Conservation (phyloP, 2,113 vertebrate genomes). For the Murina feae region DNA sequence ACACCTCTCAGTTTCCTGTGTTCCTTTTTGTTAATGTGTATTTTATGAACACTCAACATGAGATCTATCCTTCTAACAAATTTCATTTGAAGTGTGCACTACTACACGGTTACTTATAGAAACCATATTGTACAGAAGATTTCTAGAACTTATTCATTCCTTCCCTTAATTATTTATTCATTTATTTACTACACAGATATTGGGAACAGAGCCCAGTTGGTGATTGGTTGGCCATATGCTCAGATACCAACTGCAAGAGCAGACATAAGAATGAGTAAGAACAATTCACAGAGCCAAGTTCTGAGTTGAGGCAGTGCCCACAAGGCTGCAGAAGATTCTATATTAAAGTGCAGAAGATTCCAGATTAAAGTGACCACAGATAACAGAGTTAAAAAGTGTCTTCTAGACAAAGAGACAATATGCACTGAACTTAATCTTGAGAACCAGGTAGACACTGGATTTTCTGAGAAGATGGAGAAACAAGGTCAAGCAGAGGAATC, state of each 20-base stretch:
- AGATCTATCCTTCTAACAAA: neutral
- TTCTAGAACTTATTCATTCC: neutral
- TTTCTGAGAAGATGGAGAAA: neutral
- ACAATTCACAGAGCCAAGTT: neutral
- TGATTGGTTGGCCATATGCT: neutral
- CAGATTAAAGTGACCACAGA: neutral
- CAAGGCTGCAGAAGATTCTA: fast-evolving
- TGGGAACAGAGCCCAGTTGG: neutral
- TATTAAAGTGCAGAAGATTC: neutral
- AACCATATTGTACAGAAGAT: neutral
- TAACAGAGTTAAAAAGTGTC: neutral
- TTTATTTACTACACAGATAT: neutral
- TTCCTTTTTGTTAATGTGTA: neutral
- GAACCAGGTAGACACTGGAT: neutral
- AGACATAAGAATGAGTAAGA: neutral
- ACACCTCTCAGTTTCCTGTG: neutral
- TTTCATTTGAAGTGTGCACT: neutral
- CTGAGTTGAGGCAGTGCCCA: too few species aligned
- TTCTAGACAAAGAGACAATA: neutral
- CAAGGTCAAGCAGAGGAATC: fast-evolving
- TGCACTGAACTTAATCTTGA: neutral
- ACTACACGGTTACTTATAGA: neutral
- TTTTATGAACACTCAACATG: neutral
- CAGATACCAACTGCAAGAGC: neutral
- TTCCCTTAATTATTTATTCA: neutral